Evolutionary conservation across 2,888 invertebrate genomes (phyloP), one percentile per base, ranked within the genome.

Genomic region (Diaperis boleti): DNA sequence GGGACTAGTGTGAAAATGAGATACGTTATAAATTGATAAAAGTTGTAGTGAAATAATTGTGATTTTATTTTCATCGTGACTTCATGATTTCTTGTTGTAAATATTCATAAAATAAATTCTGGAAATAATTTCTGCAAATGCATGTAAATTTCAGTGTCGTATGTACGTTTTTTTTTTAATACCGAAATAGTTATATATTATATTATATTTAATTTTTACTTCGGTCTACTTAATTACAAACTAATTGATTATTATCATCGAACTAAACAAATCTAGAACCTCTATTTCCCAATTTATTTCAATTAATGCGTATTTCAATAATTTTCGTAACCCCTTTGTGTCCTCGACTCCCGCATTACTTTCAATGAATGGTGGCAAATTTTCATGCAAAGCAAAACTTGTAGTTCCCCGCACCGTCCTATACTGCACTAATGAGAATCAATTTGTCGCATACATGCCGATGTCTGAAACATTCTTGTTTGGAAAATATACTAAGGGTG

Each of bases 401-500:
- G 50, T 33, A 35, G 50, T 50, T 33, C 14, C 10, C 15, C 31
- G 26, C 47, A 31, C 29, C 49, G 31, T n/a, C 31, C 33, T 14
- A 29, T 20, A 13, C 37, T 37, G 37, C 52, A 14, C 54, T 31
- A 42, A 54, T 41, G 54, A 54, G 54, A 52, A 54, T 54, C 42
- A 54, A 54, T 54, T 54, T 54, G 54, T 54, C 54, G 54, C 31
- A 54, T 54, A 26, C 31, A 39, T 42, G 42, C 42, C 54, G 42
- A 26, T 29, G 54, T 54, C 54, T 54, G 41, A 41, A 29, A 37
- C 52, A 54, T 54, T 54, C 42, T 39, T 33, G 13, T 3, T 13
- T 20, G 26, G 39, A 41, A 52, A 11, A 35, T 49, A 35, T 47
- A 37, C 14, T 18, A 37, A 31, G 15, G 50, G 50, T 33, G 29